phyloP scores from a whole-genome alignment of 64 coral and sea anemone species.

The Orbicella faveolata region DNA sequence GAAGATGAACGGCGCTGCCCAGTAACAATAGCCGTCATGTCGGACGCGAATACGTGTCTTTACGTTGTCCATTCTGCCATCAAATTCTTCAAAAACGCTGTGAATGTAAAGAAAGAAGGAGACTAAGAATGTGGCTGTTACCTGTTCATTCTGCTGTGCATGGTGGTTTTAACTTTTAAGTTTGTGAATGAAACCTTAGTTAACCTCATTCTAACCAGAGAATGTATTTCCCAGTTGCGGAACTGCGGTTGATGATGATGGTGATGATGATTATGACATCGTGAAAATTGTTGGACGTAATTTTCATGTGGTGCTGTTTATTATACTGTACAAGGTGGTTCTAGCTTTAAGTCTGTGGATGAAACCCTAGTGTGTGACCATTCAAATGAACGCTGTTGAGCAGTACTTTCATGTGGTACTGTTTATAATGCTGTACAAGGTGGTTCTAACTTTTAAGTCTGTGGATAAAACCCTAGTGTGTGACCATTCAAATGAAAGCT shows the following conservation, averaged over 20 bases:
- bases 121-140: not conserved
- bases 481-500: no score
- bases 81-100: slow-evolving; percentile 96
- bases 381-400: not conserved
- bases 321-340: no score
- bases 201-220: no score
- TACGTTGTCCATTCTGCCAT: slow-evolving; percentile 82
- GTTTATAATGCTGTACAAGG: no score
- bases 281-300: no score
- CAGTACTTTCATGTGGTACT: no score
- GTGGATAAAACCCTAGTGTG: no score
- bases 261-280: no score
- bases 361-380: not conserved
- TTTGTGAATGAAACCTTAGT: not conserved
- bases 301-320: not conserved
- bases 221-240: no score
- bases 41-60: slow-evolving; percentile 55
- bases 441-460: no score
- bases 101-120: slow-evolving; percentile 3
- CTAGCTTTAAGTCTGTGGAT: no score
- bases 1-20: slow-evolving; percentile 84
- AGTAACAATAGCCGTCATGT: slow-evolving; percentile 29
- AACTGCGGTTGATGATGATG: no score
- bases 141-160: not conserved
- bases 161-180: not conserved